phyloP scores from a whole-genome alignment of 2,113 vertebrate species.

The Leiothrix lutea region DNA sequence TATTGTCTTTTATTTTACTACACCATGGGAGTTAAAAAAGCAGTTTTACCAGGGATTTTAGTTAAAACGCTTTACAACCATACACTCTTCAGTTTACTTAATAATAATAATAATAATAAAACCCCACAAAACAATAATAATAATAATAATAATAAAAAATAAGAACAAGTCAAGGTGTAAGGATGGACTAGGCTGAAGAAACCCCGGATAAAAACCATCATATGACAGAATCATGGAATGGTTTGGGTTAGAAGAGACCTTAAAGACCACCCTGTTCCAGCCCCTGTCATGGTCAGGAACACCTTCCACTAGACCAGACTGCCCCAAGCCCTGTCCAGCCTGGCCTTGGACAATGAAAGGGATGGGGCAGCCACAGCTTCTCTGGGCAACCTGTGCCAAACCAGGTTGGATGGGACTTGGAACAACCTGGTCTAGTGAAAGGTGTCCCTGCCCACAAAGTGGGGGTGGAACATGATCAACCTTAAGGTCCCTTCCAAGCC shows the following conservation, averaged over 20 bases:
- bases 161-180: not conserved
- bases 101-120: too few species aligned
- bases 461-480: not conserved
- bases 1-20: not conserved
- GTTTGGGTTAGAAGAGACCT: not conserved
- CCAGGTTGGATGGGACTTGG: not conserved
- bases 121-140: not conserved
- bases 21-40: not conserved
- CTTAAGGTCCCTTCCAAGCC: not conserved
- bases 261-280: not conserved
- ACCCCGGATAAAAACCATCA: not conserved
- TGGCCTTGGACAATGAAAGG: not conserved
- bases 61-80: not conserved
- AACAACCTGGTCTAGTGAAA: not conserved
- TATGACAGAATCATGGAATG: not conserved
- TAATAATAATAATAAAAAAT: too few species aligned
- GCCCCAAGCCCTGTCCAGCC: not conserved
- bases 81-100: not conserved
- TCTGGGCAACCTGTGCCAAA: not conserved
- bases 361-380: not conserved
- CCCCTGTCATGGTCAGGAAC: not conserved
- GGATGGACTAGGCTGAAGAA: not conserved
- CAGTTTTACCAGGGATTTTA: not conserved
- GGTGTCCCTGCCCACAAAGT: not conserved
- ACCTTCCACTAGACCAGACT: not conserved